Base-by-base conservation (phyloP, 2,797 vertebrate species). In the Tokudaia muenninki region DNA sequence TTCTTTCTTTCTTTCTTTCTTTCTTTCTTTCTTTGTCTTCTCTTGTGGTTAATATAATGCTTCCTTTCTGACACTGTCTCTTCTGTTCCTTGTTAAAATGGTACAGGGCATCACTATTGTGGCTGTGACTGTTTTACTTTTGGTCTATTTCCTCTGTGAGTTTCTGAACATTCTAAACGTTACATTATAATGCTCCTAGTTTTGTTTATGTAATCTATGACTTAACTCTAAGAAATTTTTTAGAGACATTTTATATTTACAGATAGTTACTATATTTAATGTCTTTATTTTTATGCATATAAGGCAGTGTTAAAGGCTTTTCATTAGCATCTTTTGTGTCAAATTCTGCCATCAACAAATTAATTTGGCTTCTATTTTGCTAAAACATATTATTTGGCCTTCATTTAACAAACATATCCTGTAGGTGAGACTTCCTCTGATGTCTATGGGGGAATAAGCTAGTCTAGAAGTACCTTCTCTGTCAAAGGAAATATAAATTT, bases 301-400 rank as follows among this genome's bases (percentile, higher is more conserved):
- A 34, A 17, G 17, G 34, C 34, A n/a, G 67, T 7, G 67, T n/a
- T n/a, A 3, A 74, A 90, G 61, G n/a, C 9, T 65, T 90, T 79
- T 41, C 6, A 72, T 80, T 81, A 92, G 24, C 50, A 72, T 61
- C 14, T 87, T 61, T 21, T 59, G 26, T 47, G 80, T 29, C 17
- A 93, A 93, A 94, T 94, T 93, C 44, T 97, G 34, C 59, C 37
- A 84, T 63, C 74, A 94, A 91, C 17, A 83, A 75, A 44, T 90
- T 84, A 16, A 75, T 75, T 94, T 37, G 63, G 44, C 24, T 70
- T 87, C 47, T 41, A 87, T 65, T 94, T 87, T 17, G 92, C 57
- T 87, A 84, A 95, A 84, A 47, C 19, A 26, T 72, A 72, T 63
- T 26, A 61, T 41, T 88, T 94, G 94, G 24, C 29, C 65, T 95